Evolutionary conservation across 2,888 invertebrate species (phyloP), one percentile per base, ranked within the genome.

Genomic region (Myopa testacea): DNA sequence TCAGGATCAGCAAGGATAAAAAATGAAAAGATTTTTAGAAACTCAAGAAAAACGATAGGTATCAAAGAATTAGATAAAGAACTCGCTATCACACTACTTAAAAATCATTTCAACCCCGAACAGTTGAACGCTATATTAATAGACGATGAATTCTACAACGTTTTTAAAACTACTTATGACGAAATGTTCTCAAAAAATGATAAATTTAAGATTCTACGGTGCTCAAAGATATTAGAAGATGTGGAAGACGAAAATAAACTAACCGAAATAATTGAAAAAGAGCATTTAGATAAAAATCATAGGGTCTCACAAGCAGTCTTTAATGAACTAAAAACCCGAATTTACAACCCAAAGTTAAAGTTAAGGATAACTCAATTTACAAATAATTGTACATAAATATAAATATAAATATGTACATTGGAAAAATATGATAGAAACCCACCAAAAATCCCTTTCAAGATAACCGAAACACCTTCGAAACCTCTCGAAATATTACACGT

Each of bases 361-460:
- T 8, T 40, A 38, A 58, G 72, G 16, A 81, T 82, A 60, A 80
- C 78, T 7, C 71, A 82, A 71, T 72, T 60, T 19, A 60, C 37
- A n/a, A 72, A 73, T 14, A 62, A 63, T 34, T 73, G 73, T 8
- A 63, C n/a, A n/a, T n/a, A n/a, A n/a, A n/a, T n/a, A n/a, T n/a
- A n/a, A n/a, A n/a, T n/a, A n/a, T n/a, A 63, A 73, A 63, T 63
- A 8, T 73, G 62, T 6, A 50, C 5, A 45, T 1, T 78, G 4
- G 78, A 78, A 63, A 81, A 82, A 78, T 81, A 81, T 26, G 79
- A 78, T 1, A 60, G 58, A 26, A 26, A 26, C 26, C 26, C 26
- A 26, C 26, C 26, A 26, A 26, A 26, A 26, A 26, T 26, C 26
- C 26, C 26, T 26, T 26, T 26, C 26, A 26, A 26, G 26, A 26